Percentiles rank a stretch among this genome's conserved stretches.
Conservation (phyloP, 2,888 invertebrate species). For the Petrolisthes manimaculis region DNA sequence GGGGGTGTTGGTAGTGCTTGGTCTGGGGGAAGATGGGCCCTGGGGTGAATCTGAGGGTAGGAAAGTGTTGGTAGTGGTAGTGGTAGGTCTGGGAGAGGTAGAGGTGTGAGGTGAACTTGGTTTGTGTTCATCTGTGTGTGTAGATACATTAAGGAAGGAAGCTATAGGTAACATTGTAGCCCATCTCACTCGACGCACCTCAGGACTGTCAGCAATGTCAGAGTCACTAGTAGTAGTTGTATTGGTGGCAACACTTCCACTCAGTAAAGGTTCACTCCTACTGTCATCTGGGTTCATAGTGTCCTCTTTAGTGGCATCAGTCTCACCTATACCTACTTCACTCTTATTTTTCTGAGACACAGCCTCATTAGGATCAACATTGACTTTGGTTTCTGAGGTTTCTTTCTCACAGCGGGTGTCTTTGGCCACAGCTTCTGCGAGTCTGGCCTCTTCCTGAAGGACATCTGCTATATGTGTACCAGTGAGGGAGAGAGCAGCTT, state of each 20-base stretch:
- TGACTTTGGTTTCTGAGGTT: too few relatives aligned
- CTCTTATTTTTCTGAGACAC: too few relatives aligned
- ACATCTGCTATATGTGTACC: slow-evolving; percentile 22
- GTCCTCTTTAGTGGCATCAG: neutral
- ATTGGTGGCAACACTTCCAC: neutral
- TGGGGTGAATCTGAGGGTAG: neutral
- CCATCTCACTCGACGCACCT: neutral
- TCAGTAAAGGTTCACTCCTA: too few relatives aligned
- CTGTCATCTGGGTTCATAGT: too few relatives aligned
- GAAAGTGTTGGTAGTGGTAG: neutral
- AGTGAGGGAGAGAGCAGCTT: slow-evolving; percentile 25
- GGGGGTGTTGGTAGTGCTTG: neutral
- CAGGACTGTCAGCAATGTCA: slow-evolving; percentile 37
- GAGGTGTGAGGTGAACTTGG: neutral
- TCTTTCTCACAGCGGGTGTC: neutral
- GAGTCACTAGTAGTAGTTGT: slow-evolving; percentile 32
- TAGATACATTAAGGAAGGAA: neutral
- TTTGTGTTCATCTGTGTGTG: neutral
- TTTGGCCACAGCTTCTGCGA: slow-evolving; percentile 1
- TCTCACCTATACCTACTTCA: too few relatives aligned
- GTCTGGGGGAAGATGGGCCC: neutral
- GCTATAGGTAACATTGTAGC: neutral
- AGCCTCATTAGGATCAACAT: too few relatives aligned
- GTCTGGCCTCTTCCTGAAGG: slow-evolving; percentile 14
- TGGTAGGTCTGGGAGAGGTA: neutral